These are phyloP conservation scores for Amblyopsis hoosieri DNA, from an alignment of 2,797 vertebrate genomes.

Conservation along the genomic window DNA sequence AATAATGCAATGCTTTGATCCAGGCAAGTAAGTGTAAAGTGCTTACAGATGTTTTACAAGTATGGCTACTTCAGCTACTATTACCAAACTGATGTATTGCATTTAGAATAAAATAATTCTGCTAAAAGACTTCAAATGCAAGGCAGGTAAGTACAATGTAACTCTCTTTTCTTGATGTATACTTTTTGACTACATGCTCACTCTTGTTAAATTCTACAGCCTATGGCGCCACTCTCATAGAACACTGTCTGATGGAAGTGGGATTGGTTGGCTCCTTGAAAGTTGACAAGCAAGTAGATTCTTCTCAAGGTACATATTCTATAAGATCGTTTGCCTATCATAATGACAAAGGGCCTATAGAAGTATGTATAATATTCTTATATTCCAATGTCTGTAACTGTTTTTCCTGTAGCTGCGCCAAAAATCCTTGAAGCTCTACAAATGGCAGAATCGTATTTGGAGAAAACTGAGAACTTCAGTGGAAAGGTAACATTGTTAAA, in stretches of 20 bases:
- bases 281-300: constrained; percentile 79
- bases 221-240: constrained; percentile 91
- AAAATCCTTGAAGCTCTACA: constrained; percentile 86
- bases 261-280: constrained; percentile 84
- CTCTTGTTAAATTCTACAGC: constrained; percentile 54
- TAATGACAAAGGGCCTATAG: not conserved
- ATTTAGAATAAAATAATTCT: too few species aligned
- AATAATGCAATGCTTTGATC: too few species aligned
- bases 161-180: too few species aligned
- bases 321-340: not conserved
- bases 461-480: constrained; percentile 77
- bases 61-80: too few species aligned
- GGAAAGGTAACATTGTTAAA: constrained; percentile 81
- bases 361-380: not conserved
- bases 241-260: constrained; percentile 90
- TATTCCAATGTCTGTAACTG: not conserved
- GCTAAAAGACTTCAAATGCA: too few species aligned
- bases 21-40: too few species aligned
- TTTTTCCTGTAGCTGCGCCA: constrained; percentile 63
- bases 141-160: too few species aligned
- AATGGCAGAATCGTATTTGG: constrained; percentile 89
- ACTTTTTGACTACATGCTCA: constrained; percentile 2
- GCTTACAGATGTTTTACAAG: too few species aligned
- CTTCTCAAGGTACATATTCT: constrained; percentile 63
- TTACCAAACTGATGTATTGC: too few species aligned